Evolutionary conservation across 2,888 invertebrate genomes (phyloP).

Genomic region (Eremobia ochroleuca): DNA sequence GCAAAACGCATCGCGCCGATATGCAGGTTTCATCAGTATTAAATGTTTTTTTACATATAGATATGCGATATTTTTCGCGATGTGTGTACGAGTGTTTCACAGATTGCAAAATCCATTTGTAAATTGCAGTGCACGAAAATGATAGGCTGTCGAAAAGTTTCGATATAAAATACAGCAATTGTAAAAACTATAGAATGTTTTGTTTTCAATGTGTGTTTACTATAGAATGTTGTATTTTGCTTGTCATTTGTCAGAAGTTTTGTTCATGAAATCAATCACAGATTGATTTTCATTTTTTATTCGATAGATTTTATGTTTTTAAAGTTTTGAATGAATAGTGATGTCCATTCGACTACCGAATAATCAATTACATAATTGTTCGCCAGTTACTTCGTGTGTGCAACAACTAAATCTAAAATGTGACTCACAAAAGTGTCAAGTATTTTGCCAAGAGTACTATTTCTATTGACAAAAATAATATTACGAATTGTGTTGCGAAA

Average conservation of each 20-base stretch:
- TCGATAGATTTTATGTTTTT: background rate
- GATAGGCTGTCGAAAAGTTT: slow-evolving; percentile 34
- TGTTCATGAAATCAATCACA: slow-evolving; percentile 37
- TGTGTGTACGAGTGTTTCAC: slow-evolving; percentile 10
- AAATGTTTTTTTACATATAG: background rate
- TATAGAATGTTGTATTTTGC: background rate
- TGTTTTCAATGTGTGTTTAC: slow-evolving; percentile 26
- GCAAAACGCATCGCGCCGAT: background rate
- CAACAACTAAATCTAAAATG: slow-evolving; percentile 18
- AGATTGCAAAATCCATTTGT: slow-evolving; percentile 22
- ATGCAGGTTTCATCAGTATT: slow-evolving; percentile 2
- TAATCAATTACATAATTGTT: slow-evolving; percentile 20
- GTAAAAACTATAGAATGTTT: slow-evolving; percentile 19
- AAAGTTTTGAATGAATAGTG: slow-evolving; percentile 5
- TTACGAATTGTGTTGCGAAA: slow-evolving; percentile 1
- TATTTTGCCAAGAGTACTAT: slow-evolving; percentile 42
- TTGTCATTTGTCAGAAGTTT: slow-evolving; percentile 25
- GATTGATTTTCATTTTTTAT: slow-evolving; percentile 19
- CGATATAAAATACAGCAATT: slow-evolving; percentile 10
- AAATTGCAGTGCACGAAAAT: slow-evolving; percentile 21
- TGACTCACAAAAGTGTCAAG: slow-evolving; percentile 28
- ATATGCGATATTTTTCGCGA: background rate
- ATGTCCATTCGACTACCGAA: slow-evolving; percentile 1
- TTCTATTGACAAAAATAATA: slow-evolving; percentile 24
- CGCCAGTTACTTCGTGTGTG: background rate